These are phyloP conservation scores for Drosophila rellima DNA, from an alignment of 2,888 invertebrate species.

Conservation along the genomic window DNA sequence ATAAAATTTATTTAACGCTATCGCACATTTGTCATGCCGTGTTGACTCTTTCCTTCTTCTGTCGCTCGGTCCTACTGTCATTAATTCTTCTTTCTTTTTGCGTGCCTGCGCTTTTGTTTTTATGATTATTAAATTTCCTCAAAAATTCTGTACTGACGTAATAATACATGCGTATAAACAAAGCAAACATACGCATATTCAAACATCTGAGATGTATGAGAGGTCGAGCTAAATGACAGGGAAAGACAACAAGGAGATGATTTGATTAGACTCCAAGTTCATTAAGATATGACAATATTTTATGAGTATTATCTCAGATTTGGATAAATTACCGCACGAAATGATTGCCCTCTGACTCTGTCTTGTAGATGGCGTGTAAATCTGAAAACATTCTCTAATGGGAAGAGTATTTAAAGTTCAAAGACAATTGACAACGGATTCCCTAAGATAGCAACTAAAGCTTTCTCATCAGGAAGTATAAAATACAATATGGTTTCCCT, in stretches of 20 bases:
- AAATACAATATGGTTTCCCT: not conserved
- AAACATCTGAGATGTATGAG: conserved; percentile 2
- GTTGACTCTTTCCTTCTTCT: conserved; percentile 62
- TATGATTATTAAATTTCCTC: conserved; percentile 77
- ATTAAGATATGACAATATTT: conserved; percentile 55
- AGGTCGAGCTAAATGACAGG: conserved; percentile 18
- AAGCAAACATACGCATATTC: conserved; percentile 20
- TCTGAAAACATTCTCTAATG: not conserved
- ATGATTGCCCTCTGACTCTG: not conserved
- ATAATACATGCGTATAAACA: conserved; percentile 54
- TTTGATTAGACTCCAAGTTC: conserved; percentile 60
- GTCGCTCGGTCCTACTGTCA: not conserved
- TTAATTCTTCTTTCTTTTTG: conserved; percentile 33
- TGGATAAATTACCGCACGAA: conserved; percentile 22
- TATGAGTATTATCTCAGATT: conserved; percentile 28
- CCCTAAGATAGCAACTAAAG: not conserved
- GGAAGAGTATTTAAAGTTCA: not conserved
- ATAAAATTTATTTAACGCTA: conserved; percentile 81
- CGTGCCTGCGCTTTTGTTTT: conserved; percentile 66
- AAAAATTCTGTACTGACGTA: conserved; percentile 69
- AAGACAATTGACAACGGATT: not conserved
- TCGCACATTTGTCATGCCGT: conserved; percentile 79
- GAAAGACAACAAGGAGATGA: conserved; percentile 35
- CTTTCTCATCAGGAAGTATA: not conserved
- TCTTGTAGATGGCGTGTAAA: not conserved